These are phyloP conservation scores for Plutella xylostella DNA, from an alignment of 2,888 invertebrate genomes.

Conservation along the genomic window DNA sequence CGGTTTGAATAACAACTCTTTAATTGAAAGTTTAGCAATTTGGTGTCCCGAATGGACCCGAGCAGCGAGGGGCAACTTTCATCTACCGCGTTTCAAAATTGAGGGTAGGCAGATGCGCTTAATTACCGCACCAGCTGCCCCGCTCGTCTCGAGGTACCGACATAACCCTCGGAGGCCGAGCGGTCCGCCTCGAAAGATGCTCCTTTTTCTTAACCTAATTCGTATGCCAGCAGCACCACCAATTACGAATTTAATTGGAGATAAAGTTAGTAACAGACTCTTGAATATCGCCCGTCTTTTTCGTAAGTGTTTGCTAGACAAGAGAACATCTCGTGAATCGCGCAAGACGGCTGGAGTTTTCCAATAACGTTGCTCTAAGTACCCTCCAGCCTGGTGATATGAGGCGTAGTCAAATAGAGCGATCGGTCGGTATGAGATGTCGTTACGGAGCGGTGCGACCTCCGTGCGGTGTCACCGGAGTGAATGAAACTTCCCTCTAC, in stretches of 20 bases:
- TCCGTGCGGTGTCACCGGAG: constrained; percentile 53
- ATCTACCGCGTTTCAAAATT: constrained; percentile 66
- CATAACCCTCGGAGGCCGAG: constrained; percentile 33
- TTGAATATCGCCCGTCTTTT: too few relatives aligned
- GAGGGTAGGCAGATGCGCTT: constrained; percentile 69
- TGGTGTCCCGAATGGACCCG: constrained; percentile 65
- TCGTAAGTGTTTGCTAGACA: not conserved
- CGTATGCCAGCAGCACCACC: constrained; percentile 27
- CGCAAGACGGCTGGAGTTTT: constrained; percentile 37
- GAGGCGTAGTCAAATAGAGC: constrained; percentile 59
- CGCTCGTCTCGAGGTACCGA: constrained; percentile 54
- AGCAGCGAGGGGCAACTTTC: constrained; percentile 54
- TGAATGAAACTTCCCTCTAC: constrained; percentile 64
- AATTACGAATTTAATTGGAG: constrained; percentile 9
- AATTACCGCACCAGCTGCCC: constrained; percentile 64
- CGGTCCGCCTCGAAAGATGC: not conserved
- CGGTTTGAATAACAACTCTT: constrained; percentile 69
- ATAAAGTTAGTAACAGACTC: constrained; percentile 5
- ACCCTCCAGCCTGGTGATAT: constrained; percentile 47
- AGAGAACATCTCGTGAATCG: constrained; percentile 1
- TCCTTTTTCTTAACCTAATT: constrained; percentile 38
- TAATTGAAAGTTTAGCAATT: constrained; percentile 71
- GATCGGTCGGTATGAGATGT: constrained; percentile 53
- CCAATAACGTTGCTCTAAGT: constrained; percentile 53
- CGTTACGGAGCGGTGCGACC: constrained; percentile 35